Evolutionary conservation across 2,888 invertebrate genomes (phyloP).

Genomic region (Dynastes hyllus): DNA sequence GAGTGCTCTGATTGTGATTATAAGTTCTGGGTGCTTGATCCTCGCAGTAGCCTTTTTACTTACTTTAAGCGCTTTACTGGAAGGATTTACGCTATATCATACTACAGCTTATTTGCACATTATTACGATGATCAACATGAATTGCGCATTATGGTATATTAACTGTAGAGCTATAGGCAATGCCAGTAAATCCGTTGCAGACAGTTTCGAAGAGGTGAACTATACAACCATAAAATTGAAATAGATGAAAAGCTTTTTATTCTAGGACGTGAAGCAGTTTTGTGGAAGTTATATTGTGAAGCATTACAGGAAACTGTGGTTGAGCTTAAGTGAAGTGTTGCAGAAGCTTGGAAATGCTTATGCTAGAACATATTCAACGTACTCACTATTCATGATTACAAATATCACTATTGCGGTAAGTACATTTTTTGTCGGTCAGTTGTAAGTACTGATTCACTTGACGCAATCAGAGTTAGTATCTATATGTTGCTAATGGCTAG

Average conservation of each 20-base stretch:
- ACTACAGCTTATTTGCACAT: conserved; percentile 79
- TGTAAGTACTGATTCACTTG: too few species aligned
- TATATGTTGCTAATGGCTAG: too few species aligned
- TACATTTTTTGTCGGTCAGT: conserved; percentile 11
- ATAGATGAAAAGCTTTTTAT: conserved; percentile 33
- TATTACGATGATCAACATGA: conserved; percentile 83
- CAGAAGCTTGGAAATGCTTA: conserved; percentile 80
- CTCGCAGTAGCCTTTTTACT: conserved; percentile 77
- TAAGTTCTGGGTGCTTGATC: conserved; percentile 77
- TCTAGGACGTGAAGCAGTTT: conserved; percentile 75
- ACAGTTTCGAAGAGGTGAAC: conserved; percentile 66
- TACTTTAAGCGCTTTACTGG: conserved; percentile 76
- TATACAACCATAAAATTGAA: not conserved
- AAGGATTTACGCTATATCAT: conserved; percentile 78
- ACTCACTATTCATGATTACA: conserved; percentile 79
- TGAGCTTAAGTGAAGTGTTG: conserved; percentile 78
- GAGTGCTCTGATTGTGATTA: conserved; percentile 76
- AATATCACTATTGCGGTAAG: conserved; percentile 79
- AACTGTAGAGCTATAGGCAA: conserved; percentile 80
- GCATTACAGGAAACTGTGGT: conserved; percentile 78
- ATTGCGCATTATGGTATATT: conserved; percentile 82
- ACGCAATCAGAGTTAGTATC: too few species aligned
- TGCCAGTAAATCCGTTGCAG: conserved; percentile 71
- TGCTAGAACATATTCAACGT: conserved; percentile 79
- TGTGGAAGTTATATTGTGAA: conserved; percentile 75